A percentile compares a stretch with the other conserved stretches of the same genome.
Conservation (phyloP, 64 coral and sea anemone genomes). For the Porites australiensis region DNA sequence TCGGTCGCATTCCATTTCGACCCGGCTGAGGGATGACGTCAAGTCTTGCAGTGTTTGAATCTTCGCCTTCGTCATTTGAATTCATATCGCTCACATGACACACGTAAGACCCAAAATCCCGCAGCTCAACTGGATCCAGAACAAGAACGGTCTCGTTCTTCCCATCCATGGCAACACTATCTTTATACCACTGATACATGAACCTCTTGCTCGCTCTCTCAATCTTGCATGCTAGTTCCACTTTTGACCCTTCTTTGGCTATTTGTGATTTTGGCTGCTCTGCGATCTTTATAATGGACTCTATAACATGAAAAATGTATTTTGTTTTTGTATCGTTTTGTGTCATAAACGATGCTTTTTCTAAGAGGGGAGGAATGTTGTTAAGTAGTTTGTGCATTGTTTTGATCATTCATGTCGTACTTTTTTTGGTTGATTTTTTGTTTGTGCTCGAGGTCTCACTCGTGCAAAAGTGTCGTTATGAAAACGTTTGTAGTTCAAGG, state of each 20-base stretch:
- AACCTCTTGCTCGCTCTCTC: background rate
- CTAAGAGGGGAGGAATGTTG: too few relatives aligned
- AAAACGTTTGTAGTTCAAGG: too few relatives aligned
- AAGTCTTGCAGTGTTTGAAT: background rate
- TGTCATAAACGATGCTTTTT: too few relatives aligned
- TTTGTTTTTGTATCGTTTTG: too few relatives aligned
- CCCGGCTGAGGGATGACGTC: background rate
- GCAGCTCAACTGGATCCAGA: background rate
- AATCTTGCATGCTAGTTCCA: background rate
- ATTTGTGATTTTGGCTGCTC: background rate
- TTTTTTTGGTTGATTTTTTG: too few relatives aligned
- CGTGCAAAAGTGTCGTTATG: too few relatives aligned
- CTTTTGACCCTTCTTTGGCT: background rate
- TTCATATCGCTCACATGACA: background rate
- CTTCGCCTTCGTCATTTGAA: too few relatives aligned
- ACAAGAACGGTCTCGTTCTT: background rate
- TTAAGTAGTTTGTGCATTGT: too few relatives aligned
- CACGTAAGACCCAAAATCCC: background rate
- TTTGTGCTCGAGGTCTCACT: too few relatives aligned
- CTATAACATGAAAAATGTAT: too few relatives aligned
- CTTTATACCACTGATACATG: conserved; percentile 21
- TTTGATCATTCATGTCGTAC: too few relatives aligned
- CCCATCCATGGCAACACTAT: background rate
- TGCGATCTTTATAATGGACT: background rate
- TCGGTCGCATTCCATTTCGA: background rate